Conservation (phyloP, 2,888 invertebrate species). For the Epinotia bilunana region DNA sequence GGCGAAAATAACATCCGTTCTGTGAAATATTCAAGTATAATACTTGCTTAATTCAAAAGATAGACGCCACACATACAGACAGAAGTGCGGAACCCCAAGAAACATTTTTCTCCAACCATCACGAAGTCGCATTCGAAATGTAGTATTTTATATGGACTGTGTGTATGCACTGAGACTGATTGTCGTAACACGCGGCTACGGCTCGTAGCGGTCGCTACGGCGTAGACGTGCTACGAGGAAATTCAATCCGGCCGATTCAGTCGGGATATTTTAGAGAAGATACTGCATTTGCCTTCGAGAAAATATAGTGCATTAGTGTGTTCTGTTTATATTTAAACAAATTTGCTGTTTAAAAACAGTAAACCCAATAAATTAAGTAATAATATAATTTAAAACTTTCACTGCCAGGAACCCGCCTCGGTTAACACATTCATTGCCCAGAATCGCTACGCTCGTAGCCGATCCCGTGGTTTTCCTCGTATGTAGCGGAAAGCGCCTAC, state of each 20-base stretch:
- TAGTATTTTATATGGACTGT: slow-evolving; percentile 19
- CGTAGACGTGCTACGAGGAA: slow-evolving; percentile 42
- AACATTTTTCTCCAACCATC: neutral
- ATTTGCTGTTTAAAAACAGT: too few species aligned
- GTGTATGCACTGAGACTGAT: slow-evolving; percentile 4
- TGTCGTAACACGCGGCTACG: slow-evolving; percentile 31
- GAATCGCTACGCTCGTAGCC: too few species aligned
- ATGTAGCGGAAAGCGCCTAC: too few species aligned
- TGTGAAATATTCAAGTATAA: too few species aligned
- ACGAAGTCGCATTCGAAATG: neutral
- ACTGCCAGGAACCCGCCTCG: too few species aligned
- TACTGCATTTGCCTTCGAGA: neutral
- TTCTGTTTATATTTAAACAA: neutral
- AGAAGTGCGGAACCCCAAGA: neutral
- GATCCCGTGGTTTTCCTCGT: too few species aligned
- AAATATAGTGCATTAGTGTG: neutral
- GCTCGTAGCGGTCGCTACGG: slow-evolving; percentile 37
- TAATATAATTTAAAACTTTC: too few species aligned
- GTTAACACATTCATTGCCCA: too few species aligned
- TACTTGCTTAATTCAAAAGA: too few species aligned
- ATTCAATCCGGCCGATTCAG: slow-evolving; percentile 9
- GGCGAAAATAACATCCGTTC: too few species aligned
- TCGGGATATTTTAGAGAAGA: neutral
- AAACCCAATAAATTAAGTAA: too few species aligned
- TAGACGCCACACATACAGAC: neutral